Evolutionary conservation across 2,888 invertebrate genomes (phyloP), one percentile per base, ranked within the genome.

Genomic region (Esperia sulphurella): DNA sequence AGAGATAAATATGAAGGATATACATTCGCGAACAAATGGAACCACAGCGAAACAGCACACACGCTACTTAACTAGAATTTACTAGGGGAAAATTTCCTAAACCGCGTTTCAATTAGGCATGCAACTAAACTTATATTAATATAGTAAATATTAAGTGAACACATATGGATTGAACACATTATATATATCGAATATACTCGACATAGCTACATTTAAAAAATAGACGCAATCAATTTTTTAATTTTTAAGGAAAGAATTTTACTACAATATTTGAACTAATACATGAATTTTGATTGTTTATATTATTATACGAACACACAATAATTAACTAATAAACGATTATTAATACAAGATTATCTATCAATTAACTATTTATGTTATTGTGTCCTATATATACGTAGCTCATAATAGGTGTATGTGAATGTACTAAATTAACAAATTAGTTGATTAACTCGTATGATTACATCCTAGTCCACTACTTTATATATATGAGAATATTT

Each of bases 231-330:
- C 61, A 59, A 68, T 74, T 59, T 62, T 69, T 69, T 67, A 53
- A 39, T 63, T 65, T 68, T 64, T 65, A 60, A 61, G 64, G 63
- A 75, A 75, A 71, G 62, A 78, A 82, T 81, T 83, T 79, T 46
- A 64, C 83, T 83, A 83, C 68, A 77, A 83, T 78, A 83, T 81
- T 82, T 83, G 65, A 77, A 79, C 83, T 84, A 85, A 79, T 71
- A 72, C 69, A 71, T 75, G 62, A 67, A 65, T 68, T 67, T 68
- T 66, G 61, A 66, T 67, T 68, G 67, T 74, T 21, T 21, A 21
- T 21, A 21, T n/a, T n/a, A 21, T 21, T 21, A 71, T 70, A 68
- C 69, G 67, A 71, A 61, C 68, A 75, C 71, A 67, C 68, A 58
- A 66, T 69, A 68, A 64, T 62, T 61, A 70, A 64, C 63, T 70